phyloP scores from a whole-genome alignment of 2,888 invertebrate genomes.

The Amiota communis region DNA sequence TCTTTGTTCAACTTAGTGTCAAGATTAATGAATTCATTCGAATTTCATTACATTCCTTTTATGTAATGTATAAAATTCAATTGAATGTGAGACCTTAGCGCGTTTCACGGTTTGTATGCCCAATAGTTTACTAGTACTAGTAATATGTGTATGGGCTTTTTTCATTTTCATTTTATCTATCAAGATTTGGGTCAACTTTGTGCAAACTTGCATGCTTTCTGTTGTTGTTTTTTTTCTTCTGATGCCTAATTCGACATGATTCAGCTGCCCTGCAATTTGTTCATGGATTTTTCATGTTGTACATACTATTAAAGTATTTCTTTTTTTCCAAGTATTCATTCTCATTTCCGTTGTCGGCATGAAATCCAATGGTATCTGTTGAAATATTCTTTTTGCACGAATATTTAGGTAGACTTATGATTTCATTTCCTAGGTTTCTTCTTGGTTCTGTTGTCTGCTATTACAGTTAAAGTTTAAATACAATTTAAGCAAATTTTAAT shows the following conservation, averaged over 20 bases:
- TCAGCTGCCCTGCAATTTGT: slow-evolving; percentile 42
- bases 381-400: slow-evolving; percentile 10
- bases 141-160: too few species aligned
- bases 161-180: not conserved
- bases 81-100: not conserved
- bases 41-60: slow-evolving; percentile 9
- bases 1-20: slow-evolving; percentile 1
- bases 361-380: not conserved
- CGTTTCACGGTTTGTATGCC: not conserved
- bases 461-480: not conserved
- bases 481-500: too few species aligned
- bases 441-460: not conserved
- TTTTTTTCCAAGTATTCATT: slow-evolving; percentile 36
- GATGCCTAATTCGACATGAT: slow-evolving; percentile 48
- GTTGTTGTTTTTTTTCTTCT: slow-evolving; percentile 44
- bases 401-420: not conserved
- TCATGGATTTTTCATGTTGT: slow-evolving; percentile 25
- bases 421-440: slow-evolving; percentile 3
- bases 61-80: not conserved
- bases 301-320: slow-evolving; percentile 8
- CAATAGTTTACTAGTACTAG: too few species aligned
- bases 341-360: slow-evolving; percentile 43
- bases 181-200: slow-evolving; percentile 53
- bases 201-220: slow-evolving; percentile 24
- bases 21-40: slow-evolving; percentile 32